A percentile compares a stretch with the other conserved stretches of the same genome.
phyloP scores from a whole-genome alignment of 2,797 vertebrate genomes.

The Helarctos malayanus region DNA sequence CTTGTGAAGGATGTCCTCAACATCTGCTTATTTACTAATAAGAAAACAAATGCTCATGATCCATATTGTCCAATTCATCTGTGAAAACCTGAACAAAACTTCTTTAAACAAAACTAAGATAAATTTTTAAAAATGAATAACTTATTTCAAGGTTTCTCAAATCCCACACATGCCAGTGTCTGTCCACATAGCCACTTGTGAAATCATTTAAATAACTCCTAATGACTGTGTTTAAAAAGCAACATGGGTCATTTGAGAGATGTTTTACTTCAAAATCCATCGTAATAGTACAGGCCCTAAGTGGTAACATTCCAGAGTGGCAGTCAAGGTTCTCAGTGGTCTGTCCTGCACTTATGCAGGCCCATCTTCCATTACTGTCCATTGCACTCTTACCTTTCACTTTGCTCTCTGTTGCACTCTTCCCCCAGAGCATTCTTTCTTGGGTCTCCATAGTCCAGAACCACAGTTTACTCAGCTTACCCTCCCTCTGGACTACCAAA shows the following conservation, averaged over 20 bases:
- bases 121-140: not conserved
- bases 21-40: not conserved
- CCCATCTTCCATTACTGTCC: not conserved
- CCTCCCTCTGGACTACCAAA: not conserved
- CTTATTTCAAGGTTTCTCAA: not conserved
- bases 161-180: not conserved
- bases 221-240: conserved; percentile 25
- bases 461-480: not conserved
- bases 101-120: not conserved
- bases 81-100: conserved; percentile 52
- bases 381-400: not conserved
- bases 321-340: not conserved
- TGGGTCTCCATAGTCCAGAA: conserved; percentile 17
- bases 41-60: not conserved
- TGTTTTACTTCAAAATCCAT: conserved; percentile 6
- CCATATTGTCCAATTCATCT: not conserved
- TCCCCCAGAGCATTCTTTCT: conserved; percentile 7
- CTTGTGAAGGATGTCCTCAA: not conserved
- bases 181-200: not conserved
- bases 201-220: conserved; percentile 16
- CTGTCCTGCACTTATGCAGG: not conserved
- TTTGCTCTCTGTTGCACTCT: not conserved
- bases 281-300: not conserved
- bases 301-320: not conserved
- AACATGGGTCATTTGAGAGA: not conserved